Conservation (phyloP, 2,113 vertebrate genomes). For the Prunella fulvescens region DNA sequence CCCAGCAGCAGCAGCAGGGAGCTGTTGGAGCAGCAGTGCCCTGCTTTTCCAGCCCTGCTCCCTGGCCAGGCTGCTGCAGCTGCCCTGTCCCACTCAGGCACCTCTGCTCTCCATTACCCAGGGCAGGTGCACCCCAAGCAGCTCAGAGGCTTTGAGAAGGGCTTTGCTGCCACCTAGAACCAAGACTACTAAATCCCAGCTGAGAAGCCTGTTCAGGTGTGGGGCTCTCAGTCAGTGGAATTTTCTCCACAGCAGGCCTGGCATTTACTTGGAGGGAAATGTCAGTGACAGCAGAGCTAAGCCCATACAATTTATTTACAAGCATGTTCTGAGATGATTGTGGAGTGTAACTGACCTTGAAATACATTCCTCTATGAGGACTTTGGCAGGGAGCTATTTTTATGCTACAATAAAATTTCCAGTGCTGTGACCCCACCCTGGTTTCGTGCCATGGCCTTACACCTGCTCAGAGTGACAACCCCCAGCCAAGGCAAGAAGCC, state of each 20-base stretch:
- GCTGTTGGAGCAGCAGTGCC: neutral
- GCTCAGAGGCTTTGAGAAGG: neutral
- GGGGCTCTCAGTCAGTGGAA: neutral
- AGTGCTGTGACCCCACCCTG: neutral
- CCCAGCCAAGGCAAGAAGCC: neutral
- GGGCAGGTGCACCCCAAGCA: neutral
- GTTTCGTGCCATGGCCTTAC: neutral
- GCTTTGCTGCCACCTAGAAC: slow-evolving; percentile 62
- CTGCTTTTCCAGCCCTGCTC: neutral
- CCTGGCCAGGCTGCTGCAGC: neutral
- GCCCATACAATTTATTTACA: neutral
- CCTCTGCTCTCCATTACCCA: neutral
- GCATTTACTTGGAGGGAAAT: neutral
- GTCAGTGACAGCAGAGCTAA: neutral
- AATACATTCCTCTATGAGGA: neutral
- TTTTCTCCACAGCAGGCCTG: neutral
- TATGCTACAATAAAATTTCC: neutral
- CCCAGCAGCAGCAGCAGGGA: neutral
- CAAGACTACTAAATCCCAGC: slow-evolving; percentile 3
- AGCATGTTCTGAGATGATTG: neutral
- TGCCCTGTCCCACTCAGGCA: neutral
- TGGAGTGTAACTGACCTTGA: neutral
- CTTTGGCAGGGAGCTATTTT: neutral
- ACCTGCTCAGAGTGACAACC: neutral
- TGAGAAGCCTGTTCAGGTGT: neutral